Evolutionary conservation across 1,140 invertebrate genomes (phyloP), one percentile per base, ranked within the genome.

Genomic region (Oryzaephilus surinamensis): DNA sequence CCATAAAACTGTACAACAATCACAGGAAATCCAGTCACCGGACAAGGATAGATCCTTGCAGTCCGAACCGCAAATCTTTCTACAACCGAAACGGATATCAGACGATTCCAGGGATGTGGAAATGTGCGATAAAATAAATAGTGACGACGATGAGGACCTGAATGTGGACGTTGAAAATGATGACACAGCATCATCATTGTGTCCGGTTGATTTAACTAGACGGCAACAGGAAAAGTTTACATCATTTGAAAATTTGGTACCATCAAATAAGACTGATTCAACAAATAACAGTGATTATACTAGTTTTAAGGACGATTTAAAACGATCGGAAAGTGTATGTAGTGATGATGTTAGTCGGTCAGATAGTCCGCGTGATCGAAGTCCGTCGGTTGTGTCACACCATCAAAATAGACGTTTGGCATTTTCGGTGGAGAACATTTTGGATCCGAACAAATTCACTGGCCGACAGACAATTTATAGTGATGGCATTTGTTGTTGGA

Each of bases 401-500:
- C 56, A 59, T 31, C 58, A 53, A 23, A 58, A 63, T 35, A 52
- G 69, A 52, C 66, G 75, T 29, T 63, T 88, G 32, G 81, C 84
- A 0, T 93, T 92, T 62, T 90, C 86, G 3, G 87, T 93, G 4
- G 87, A 92, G 62, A 91, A 93, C 58, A 92, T 93, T 38, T 64
- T 93, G 19, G 86, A 91, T 58, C 87, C 87, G 0, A 89, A 79
- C 42, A 91, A 91, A 61, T 91, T 92, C 58, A 90, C 84, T 6
- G 86, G 86, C 3, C 63, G 62, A 37, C 73, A 51, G 68, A 73
- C 57, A 59, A 70, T 65, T 40, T 58, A 48, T 46, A 55, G 51
- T 52, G 59, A 61, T 21, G 52, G 54, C 24, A 51, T 59, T 51
- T 68, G 68, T 38, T 74, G 72, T 48, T 77, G 74, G 74, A 69